Evolutionary conservation across 1,140 invertebrate genomes (phyloP), one percentile per base, ranked within the genome.

Genomic region (Diachasmimorpha longicaudata): DNA sequence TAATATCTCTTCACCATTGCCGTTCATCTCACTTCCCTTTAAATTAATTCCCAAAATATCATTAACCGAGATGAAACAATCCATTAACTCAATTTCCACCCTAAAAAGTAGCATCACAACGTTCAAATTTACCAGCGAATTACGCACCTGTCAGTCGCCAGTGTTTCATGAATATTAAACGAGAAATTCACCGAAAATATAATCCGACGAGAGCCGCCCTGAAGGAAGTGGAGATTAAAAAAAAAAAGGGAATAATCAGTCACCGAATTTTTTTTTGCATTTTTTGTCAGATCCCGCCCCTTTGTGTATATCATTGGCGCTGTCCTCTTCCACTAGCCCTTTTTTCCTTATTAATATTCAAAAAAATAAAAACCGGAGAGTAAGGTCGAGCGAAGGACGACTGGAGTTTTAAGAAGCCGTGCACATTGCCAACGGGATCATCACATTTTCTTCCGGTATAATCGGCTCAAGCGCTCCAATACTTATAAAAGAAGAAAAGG

Each of bases 311-410:
- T 16, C 52, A 5, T 58, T 58, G 52, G 21, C 52, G 21, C 52
- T 58, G 31, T 31, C 31, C 31, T 31, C 31, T 31, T 31, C 6
- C 31, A 31, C 2, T 31, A 31, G 31, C n/a, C n/a, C 52, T 72
- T 63, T 72, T 37, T 31, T 58, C 79, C 80, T 81, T 78, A 76
- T 84, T 80, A 80, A 84, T 85, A 85, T 85, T 86, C 81, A 85
- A 85, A 81, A 58, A 19, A 16, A n/a, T n/a, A 58, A 83, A 83
- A 78, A 77, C 75, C 77, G 79, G 79, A 73, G 81, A 79, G 80
- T 83, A 81, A 83, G 84, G 84, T 84, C 83, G 77, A 46, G 78
- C 66, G 58, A 76, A 83, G 81, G 74, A 84, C 79, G 79, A 58
- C 52, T 81, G 44, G 66, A 10, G 14, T 58, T 58, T 58, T 58